Base-by-base conservation (phyloP, 1,140 invertebrate genomes). In the Alviniconcha marisindica region DNA sequence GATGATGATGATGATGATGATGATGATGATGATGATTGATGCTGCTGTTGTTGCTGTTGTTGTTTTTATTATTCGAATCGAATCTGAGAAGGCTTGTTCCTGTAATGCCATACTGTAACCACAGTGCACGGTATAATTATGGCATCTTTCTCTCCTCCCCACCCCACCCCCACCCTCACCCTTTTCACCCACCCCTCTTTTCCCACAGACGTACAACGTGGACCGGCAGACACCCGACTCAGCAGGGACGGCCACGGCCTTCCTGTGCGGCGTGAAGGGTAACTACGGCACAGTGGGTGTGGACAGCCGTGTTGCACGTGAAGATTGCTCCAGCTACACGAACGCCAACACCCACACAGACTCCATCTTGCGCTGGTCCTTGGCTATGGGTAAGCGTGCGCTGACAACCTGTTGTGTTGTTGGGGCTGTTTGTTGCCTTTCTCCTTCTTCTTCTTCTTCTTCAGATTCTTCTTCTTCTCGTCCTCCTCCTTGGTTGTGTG, bases 181-280 rank as follows among this genome's bases (percentile, higher is more conserved):
- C n/a, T n/a, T n/a, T n/a, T n/a, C n/a, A n/a, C n/a, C n/a, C n/a
- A n/a, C n/a, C n/a, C n/a, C n/a, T n/a, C n/a, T n/a, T n/a, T n/a
- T n/a, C n/a, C n/a, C n/a, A 54, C 89, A 98, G 97, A 98, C 97
- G 0, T 99, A 98, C 91, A 97, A 96, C 83, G 95, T 96, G 1
- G 95, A 98, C 91, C 96, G 96, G 88, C 96, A 97, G 95, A 96
- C 98, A 0, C 96, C 97, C 0, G 98, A 98, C 91, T 98, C 97
- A 0, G 96, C 97, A 0, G 96, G 96, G 36, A 96, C 97, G 0
- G 97, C 96, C 0, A 98, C 97, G 0, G 97, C 98, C 0, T 93
- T 97, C 28, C 96, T 98, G 84, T 94, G 95, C 48, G 98, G 98
- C 0, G 95, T 96, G 0, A 99, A 99, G 91, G 95, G 95, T 0